A percentile compares a stretch with the other conserved stretches of the same genome.
Evolutionary conservation across 64 coral and sea anemone species (phyloP).

Genomic region (Dendrophyllia cribrosa): DNA sequence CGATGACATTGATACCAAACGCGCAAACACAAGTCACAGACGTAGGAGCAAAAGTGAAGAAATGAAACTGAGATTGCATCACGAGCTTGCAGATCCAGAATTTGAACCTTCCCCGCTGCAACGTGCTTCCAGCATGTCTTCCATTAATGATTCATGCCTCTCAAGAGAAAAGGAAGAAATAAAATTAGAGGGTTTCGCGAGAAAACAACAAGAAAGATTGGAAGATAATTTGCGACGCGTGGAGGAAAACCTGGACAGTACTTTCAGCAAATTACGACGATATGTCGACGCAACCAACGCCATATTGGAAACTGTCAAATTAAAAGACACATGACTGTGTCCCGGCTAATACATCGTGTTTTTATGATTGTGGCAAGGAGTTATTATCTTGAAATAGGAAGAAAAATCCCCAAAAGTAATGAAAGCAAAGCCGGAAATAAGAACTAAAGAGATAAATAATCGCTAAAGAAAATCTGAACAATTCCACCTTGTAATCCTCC

Average conservation of each 20-base stretch:
- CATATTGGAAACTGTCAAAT: background rate
- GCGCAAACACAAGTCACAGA: background rate
- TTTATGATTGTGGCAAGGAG: too few species aligned
- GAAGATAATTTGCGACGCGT: slow-evolving; percentile 9
- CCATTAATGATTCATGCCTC: background rate
- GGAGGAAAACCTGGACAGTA: slow-evolving; percentile 22
- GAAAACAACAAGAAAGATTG: slow-evolving; percentile 23
- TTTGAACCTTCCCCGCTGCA: background rate
- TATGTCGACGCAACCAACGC: background rate
- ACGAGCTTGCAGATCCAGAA: background rate
- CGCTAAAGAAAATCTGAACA: too few species aligned
- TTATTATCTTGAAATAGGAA: too few species aligned
- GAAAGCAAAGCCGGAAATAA: too few species aligned
- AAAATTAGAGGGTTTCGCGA: slow-evolving; percentile 21
- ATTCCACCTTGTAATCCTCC: too few species aligned
- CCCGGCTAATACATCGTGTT: too few species aligned
- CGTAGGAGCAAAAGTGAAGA: background rate
- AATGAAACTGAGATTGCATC: background rate
- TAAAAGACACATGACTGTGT: background rate
- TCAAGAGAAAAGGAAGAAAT: background rate
- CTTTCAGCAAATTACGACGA: slow-evolving; percentile 34
- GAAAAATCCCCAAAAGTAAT: too few species aligned
- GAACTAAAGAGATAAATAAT: too few species aligned
- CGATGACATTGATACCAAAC: background rate
- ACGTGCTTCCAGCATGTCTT: background rate